Base-by-base conservation (phyloP, 2,888 invertebrate species). In the Drosophila algonquin region DNA sequence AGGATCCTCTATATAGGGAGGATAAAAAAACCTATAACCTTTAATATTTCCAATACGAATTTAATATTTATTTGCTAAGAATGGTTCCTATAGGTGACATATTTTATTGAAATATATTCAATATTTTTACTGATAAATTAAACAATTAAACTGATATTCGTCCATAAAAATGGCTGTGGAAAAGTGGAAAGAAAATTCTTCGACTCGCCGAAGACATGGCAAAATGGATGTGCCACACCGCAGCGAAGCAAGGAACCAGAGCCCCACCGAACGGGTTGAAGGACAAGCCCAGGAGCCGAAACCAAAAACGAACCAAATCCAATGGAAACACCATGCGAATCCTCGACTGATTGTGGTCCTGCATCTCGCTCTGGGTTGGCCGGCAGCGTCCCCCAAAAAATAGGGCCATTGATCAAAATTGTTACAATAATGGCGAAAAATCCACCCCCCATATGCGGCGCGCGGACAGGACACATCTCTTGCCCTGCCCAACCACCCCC, bases 371-470 rank as follows among this genome's bases (percentile, higher is more conserved):
- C 68, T 72, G 65, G 78, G 62, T 67, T 56, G 67, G 76, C 73
- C 79, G 79, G 83, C 82, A 82, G 70, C 79, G 57, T 56, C 55
- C 78, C 75, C 40, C 60, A 58, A 57, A 52, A 84, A 87, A 88
- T 84, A 76, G 82, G 89, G 81, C 87, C 87, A 87, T 87, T 87
- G 87, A 87, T 87, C 89, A 90, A 90, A 90, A 89, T 82, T 90
- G 90, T 79, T 80, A 90, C 90, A 90, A 88, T 90, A 90, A 90
- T 90, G 90, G 90, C 90, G 89, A 88, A 90, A 90, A 90, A 87
- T 80, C 90, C 73, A 81, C 80, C 86, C 85, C 86, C 52, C 62
- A 74, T 51, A 62, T 73, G 61, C 63, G 54, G 32, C 30, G 44
- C 30, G 14, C 18, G 44, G 24, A 35, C 27, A 46, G 35, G 35